A percentile compares a stretch with the other conserved stretches of the same genome.
Conservation (phyloP, 2,113 vertebrate genomes). For the Lophotis ruficrista region DNA sequence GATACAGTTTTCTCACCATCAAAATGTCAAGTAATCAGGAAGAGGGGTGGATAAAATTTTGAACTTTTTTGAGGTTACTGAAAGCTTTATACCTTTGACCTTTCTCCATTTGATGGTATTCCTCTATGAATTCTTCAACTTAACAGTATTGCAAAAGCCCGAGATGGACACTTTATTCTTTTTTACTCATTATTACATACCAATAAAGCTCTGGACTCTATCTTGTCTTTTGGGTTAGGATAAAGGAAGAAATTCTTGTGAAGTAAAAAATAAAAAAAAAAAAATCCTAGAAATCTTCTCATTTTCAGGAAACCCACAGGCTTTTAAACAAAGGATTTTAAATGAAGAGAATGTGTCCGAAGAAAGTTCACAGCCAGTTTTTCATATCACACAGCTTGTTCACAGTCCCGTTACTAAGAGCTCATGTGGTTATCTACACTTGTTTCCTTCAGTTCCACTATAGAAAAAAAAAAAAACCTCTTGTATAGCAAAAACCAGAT, state of each 20-base stretch:
- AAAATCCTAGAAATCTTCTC: not conserved
- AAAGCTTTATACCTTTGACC: constrained; percentile 1
- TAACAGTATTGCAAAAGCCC: not conserved
- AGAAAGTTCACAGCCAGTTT: constrained; percentile 3
- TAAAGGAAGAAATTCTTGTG: not conserved
- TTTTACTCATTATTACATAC: not conserved
- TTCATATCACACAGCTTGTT: constrained; percentile 7
- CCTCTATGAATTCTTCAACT: constrained; percentile 14
- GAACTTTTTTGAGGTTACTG: not conserved
- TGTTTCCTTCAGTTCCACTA: not conserved
- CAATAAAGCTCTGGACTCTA: not conserved
- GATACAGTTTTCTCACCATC: not conserved
- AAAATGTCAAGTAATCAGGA: not conserved
- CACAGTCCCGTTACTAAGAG: not conserved
- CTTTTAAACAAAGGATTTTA: constrained; percentile 44
- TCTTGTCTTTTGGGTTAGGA: not conserved
- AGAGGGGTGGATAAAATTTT: not conserved
- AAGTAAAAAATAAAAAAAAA: not conserved
- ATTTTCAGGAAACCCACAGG: not conserved
- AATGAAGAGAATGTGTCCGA: not conserved
- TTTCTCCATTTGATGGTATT: not conserved
- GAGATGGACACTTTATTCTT: not conserved
- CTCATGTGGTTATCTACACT: constrained; percentile 7
- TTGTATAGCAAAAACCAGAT: not conserved
- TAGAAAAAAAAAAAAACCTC: not conserved